Conservation (phyloP, 2,797 vertebrate genomes). For the Microtus agrestis region DNA sequence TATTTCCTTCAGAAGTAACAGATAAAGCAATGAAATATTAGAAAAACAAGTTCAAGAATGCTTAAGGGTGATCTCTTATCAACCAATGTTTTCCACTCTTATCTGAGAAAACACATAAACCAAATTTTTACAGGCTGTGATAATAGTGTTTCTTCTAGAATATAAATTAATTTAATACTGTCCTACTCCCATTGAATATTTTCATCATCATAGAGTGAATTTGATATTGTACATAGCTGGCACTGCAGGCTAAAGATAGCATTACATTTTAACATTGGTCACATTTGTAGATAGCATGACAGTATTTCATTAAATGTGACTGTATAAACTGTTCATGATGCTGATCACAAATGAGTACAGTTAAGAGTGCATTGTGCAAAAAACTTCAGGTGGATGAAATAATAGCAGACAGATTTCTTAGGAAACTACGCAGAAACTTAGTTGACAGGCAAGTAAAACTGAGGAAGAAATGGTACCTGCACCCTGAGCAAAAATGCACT, state of each 20-base stretch:
- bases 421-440: not conserved
- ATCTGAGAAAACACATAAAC: constrained; percentile 34
- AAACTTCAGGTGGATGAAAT: not conserved
- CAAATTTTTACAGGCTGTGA: not conserved
- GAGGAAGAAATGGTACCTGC: not conserved
- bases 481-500: not conserved
- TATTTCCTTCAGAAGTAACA: not conserved
- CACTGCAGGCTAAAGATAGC: not conserved
- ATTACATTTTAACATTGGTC: not conserved
- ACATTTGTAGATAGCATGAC: not conserved
- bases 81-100: not conserved
- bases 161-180: constrained; percentile 27
- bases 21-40: not conserved
- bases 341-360: not conserved
- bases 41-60: constrained; percentile 39
- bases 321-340: not conserved
- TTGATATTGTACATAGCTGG: not conserved
- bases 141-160: not conserved
- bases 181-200: not conserved
- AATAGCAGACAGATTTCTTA: not conserved
- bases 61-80: constrained; percentile 32
- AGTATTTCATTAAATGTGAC: not conserved
- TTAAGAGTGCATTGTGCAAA: not conserved
- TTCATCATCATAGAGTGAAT: constrained; percentile 8
- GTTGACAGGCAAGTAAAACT: not conserved